phyloP scores from a whole-genome alignment of 1,140 invertebrate genomes.

The Leucophenga varia region DNA sequence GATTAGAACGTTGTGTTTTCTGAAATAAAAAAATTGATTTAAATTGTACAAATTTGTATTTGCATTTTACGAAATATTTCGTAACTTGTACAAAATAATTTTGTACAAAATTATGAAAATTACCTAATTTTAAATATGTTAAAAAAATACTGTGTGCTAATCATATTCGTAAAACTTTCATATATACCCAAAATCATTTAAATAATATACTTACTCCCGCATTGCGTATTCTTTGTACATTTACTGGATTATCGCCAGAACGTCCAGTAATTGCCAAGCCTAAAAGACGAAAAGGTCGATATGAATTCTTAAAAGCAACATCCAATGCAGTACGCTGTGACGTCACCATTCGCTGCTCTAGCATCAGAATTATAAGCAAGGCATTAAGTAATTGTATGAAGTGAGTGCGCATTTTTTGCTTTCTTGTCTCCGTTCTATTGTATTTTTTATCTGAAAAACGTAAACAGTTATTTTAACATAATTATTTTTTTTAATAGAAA shows the following conservation, averaged over 20 bases:
- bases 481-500: too few species aligned
- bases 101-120: too few species aligned
- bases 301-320: slow-evolving; percentile 27
- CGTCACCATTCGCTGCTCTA: slow-evolving; percentile 21
- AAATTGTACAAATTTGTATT: slow-evolving; percentile 1
- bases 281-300: slow-evolving; percentile 36
- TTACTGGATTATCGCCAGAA: slow-evolving; percentile 35
- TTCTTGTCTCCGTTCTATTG: too few species aligned
- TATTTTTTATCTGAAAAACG: too few species aligned
- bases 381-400: too few species aligned
- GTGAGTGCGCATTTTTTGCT: too few species aligned
- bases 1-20: slow-evolving; percentile 49
- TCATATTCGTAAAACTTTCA: too few species aligned
- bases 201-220: slow-evolving; percentile 46
- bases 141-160: too few species aligned
- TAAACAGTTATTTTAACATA: too few species aligned
- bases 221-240: slow-evolving; percentile 35
- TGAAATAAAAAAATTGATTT: slow-evolving; percentile 1
- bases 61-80: slow-evolving; percentile 15
- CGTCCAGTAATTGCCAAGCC: slow-evolving; percentile 36
- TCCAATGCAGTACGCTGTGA: slow-evolving; percentile 46
- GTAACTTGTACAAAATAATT: too few species aligned
- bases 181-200: too few species aligned
- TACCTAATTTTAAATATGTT: too few species aligned
- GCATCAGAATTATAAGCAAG: slow-evolving; percentile 9